Conservation (phyloP, 2,888 invertebrate species). For the Andrena bucephala region DNA sequence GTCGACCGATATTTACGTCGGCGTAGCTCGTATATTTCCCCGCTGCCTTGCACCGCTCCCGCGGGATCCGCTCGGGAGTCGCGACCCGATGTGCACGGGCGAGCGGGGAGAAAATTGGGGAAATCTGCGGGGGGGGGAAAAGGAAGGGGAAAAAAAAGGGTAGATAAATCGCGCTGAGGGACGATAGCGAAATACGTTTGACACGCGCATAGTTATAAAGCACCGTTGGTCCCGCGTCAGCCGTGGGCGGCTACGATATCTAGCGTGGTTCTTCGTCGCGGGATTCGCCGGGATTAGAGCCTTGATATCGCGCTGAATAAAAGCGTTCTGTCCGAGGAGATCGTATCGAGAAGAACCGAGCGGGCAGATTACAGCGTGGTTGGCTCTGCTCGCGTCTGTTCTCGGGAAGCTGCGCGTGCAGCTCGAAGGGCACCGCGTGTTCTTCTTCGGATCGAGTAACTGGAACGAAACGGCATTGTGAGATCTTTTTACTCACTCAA, state of each 20-base stretch:
- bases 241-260: conserved; percentile 36
- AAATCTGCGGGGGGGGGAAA: not conserved
- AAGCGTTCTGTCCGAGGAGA: conserved; percentile 43
- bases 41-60: conserved; percentile 37
- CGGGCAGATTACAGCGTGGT: not conserved
- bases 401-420: not conserved
- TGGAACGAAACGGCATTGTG: conserved; percentile 16
- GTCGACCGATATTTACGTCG: conserved; percentile 63
- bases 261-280: not conserved
- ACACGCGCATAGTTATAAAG: conserved; percentile 27
- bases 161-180: conserved; percentile 33
- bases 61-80: conserved; percentile 33
- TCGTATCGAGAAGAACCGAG: conserved; percentile 41
- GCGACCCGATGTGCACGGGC: conserved; percentile 25
- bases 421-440: conserved; percentile 23
- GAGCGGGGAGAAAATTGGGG: not conserved
- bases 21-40: conserved; percentile 54
- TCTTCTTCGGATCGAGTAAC: conserved; percentile 34
- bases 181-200: conserved; percentile 22
- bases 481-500: not conserved
- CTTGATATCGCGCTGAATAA: conserved; percentile 40
- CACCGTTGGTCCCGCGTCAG: conserved; percentile 5
- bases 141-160: not conserved
- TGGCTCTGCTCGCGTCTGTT: conserved; percentile 1
- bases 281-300: conserved; percentile 2